Evolutionary conservation across 2,113 vertebrate genomes (phyloP), one percentile per base, ranked within the genome.

Genomic region (Chloropsis cyanopogon): DNA sequence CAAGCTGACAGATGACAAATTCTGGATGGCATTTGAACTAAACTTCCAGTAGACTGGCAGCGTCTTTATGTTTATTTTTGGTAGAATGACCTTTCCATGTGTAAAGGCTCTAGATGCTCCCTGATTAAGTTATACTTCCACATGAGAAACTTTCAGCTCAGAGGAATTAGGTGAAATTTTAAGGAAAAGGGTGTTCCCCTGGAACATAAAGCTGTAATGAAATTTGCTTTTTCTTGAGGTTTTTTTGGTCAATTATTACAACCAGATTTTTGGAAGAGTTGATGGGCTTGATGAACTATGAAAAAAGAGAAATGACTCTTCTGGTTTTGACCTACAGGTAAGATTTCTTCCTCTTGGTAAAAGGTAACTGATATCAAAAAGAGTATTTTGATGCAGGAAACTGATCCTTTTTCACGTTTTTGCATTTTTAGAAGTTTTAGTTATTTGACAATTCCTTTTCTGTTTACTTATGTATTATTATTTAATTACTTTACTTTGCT

Each of bases 61-160:
- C 2, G 11, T 46, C 88, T 92, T 92, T 81, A 73, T 70, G 91
- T 97, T 93, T 97, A 97, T 96, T 97, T 97, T 95, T 92, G 95
- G 93, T 83, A 79, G 88, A 79, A 88, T 96, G 95, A 95, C 96
- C 96, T 95, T 95, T 94, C 11, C 22, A 83, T 77, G 80, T 76
- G 82, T 92, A 85, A 95, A 87, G 82, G 88, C 73, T 82, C 33
- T 65, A 63, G 79, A 90, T 95, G 86, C 56, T 96, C 86, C 33
- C 64, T 91, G 64, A 78, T 91, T 57, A 86, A 88, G 89, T 90
- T 96, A 44, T 82, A 76, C 57, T 72, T 92, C 84, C 72, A 88
- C 12, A 15, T 68, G 63, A 92, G 68, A 81, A 94, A 78, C 57
- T 68, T 91, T 12, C 77, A 95, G 47, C 79, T 82, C 82, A 41